Conservation (phyloP, 2,797 vertebrate genomes). For the Carduelis carduelis region DNA sequence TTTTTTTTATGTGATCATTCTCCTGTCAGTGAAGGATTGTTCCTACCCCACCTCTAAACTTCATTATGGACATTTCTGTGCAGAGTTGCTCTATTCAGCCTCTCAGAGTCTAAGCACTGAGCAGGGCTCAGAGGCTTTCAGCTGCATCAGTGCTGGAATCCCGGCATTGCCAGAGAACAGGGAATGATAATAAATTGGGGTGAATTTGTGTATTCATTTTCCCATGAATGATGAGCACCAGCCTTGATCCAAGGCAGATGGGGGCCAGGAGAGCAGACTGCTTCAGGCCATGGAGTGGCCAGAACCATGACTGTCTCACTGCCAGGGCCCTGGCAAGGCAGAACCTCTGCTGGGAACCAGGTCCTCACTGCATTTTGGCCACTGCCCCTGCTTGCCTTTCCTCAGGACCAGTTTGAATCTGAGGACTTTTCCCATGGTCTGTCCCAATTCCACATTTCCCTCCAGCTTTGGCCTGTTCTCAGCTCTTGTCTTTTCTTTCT, state of each 20-base stretch:
- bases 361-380: neutral
- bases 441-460: accelerated
- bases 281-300: neutral
- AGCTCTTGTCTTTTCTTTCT: neutral
- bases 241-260: neutral
- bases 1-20: neutral
- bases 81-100: neutral
- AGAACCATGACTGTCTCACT: neutral
- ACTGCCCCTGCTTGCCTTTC: neutral
- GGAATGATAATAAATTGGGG: neutral
- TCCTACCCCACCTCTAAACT: neutral
- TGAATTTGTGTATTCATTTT: neutral
- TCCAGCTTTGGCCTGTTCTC: neutral
- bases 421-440: neutral
- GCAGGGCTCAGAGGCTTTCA: neutral
- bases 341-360: neutral
- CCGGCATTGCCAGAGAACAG: neutral
- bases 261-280: neutral
- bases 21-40: neutral
- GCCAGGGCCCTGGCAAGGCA: neutral
- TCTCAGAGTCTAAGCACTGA: neutral
- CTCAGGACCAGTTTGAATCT: neutral
- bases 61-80: neutral
- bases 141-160: neutral
- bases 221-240: neutral